Conservation (phyloP, 1,140 invertebrate genomes). For the Sminthurides bifidus region DNA sequence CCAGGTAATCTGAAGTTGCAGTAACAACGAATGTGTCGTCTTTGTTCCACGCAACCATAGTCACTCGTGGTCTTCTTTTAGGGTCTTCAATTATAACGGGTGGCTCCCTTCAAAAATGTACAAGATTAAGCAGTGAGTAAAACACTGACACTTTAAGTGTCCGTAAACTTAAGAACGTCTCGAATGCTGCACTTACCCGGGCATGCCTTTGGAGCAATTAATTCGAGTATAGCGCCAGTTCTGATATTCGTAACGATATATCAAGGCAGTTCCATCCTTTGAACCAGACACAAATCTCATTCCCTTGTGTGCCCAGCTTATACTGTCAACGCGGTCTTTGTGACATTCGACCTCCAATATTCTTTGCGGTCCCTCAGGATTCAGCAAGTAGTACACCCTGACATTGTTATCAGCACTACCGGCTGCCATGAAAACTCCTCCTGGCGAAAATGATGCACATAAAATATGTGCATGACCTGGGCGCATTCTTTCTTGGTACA, state of each 20-base stretch:
- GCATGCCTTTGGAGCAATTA: conserved; percentile 45
- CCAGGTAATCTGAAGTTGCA: conserved; percentile 63
- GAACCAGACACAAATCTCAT: conserved; percentile 84
- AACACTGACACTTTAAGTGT: neutral
- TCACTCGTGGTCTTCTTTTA: conserved; percentile 65
- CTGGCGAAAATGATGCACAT: conserved; percentile 86
- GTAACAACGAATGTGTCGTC: conserved; percentile 81
- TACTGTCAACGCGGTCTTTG: conserved; percentile 85
- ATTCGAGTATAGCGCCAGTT: conserved; percentile 72
- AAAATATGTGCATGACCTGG: conserved; percentile 92
- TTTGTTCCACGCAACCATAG: conserved; percentile 90
- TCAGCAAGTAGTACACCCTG: conserved; percentile 72
- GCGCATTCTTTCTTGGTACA: conserved; percentile 84
- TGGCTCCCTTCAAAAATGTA: conserved; percentile 11
- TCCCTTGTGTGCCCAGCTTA: conserved; percentile 82
- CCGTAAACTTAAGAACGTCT: neutral
- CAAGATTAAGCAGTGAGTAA: neutral
- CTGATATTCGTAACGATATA: conserved; percentile 84
- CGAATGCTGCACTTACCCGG: conserved; percentile 42
- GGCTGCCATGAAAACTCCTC: conserved; percentile 84
- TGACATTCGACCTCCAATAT: conserved; percentile 79
- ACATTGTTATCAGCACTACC: conserved; percentile 90
- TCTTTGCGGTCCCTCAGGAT: conserved; percentile 54
- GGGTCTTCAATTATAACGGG: conserved; percentile 39
- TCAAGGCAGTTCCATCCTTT: conserved; percentile 87